phyloP scores from a whole-genome alignment of 2,113 vertebrate genomes.

The Syngnathus scovelli region DNA sequence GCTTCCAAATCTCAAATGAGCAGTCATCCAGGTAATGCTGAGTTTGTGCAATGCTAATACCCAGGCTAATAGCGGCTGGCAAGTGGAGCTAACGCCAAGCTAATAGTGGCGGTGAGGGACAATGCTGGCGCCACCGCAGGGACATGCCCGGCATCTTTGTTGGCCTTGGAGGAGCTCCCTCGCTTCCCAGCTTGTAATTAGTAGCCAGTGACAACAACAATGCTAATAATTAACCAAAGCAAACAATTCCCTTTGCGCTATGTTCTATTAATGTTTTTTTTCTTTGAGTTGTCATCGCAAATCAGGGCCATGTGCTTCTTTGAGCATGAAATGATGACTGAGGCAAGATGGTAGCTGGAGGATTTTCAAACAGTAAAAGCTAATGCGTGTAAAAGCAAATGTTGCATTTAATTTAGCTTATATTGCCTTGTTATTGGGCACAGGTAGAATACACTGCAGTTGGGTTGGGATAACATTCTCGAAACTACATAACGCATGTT shows the following conservation, averaged over 20 bases:
- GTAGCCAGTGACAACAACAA: conserved; percentile 67
- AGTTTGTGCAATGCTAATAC: conserved; percentile 54
- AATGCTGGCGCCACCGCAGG: conserved; percentile 39
- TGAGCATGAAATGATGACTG: neutral
- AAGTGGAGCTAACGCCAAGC: conserved; percentile 54
- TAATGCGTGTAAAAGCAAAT: neutral
- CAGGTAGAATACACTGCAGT: neutral
- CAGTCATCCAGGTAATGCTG: conserved; percentile 30
- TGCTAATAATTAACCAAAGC: conserved; percentile 4
- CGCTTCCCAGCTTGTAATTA: conserved; percentile 65
- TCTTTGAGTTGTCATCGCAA: neutral
- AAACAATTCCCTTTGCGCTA: neutral
- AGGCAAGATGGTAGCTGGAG: neutral
- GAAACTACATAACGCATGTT: neutral
- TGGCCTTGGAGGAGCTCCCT: conserved; percentile 29
- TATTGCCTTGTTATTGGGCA: neutral
- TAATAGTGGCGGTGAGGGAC: conserved; percentile 62
- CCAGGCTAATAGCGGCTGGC: conserved; percentile 67
- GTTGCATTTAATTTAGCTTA: neutral
- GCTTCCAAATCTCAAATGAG: conserved; percentile 32
- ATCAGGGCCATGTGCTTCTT: neutral
- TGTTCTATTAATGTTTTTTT: neutral
- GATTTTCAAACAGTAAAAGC: neutral
- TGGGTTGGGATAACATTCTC: neutral
- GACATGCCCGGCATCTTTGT: conserved; percentile 20